Evolutionary conservation across 2,797 vertebrate species (phyloP).

Genomic region (Hipposideros larvatus): DNA sequence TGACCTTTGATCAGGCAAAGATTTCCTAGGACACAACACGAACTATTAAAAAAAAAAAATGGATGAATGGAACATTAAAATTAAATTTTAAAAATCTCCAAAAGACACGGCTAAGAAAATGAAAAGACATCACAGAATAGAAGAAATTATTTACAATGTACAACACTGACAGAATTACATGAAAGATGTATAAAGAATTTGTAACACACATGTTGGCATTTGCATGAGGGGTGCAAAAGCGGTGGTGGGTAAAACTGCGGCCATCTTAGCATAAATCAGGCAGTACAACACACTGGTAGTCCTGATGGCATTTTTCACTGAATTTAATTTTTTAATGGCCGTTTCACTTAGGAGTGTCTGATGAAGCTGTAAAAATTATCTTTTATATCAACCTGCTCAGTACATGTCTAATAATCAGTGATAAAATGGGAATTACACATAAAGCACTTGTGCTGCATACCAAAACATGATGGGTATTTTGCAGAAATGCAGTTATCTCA

Average conservation of each 20-base stretch:
- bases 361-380: not conserved
- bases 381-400: not conserved
- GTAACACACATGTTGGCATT: not conserved
- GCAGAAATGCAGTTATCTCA: constrained; percentile 22
- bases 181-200: not conserved
- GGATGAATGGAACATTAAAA: not conserved
- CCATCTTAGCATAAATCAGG: not conserved
- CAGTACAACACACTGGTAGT: not conserved
- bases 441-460: not conserved
- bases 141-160: not conserved
- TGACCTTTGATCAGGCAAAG: not conserved
- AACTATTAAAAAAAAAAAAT: not conserved
- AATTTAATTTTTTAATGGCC: not conserved
- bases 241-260: not conserved
- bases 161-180: not conserved
- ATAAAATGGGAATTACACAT: not conserved
- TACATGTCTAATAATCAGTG: not conserved
- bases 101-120: not conserved
- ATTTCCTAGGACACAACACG: not conserved
- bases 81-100: not conserved
- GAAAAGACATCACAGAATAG: not conserved
- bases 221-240: not conserved
- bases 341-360: not conserved
- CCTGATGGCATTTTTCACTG: not conserved
- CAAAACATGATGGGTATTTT: constrained; percentile 11